Evolutionary conservation across 2,888 invertebrate species (phyloP).

Genomic region (Chloroclysta siterata): DNA sequence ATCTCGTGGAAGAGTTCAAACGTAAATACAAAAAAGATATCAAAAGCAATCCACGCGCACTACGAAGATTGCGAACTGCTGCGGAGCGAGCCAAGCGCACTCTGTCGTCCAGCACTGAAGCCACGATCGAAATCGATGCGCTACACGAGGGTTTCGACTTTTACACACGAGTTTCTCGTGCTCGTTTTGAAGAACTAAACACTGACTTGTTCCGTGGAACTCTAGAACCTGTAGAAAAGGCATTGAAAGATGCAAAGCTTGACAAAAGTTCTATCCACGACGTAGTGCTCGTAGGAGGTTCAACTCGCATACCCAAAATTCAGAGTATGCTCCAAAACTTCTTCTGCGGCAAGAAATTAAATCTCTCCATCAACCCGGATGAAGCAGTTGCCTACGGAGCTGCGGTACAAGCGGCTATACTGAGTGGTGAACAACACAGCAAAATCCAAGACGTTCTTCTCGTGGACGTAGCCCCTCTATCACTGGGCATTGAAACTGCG

Average conservation of each 20-base stretch:
- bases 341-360: conserved; percentile 90
- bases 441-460: conserved; percentile 88
- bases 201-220: conserved; percentile 90
- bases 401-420: conserved; percentile 89
- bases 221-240: conserved; percentile 91
- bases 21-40: conserved; percentile 89
- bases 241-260: conserved; percentile 91
- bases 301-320: conserved; percentile 92
- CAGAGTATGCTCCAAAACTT: conserved; percentile 90
- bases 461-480: conserved; percentile 86
- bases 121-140: conserved; percentile 90
- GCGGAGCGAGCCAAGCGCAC: conserved; percentile 92
- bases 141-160: conserved; percentile 89
- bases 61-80: conserved; percentile 89
- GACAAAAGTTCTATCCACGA: conserved; percentile 91
- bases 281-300: conserved; percentile 92
- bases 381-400: conserved; percentile 93
- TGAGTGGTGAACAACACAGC: conserved; percentile 90
- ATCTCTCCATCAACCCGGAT: conserved; percentile 91
- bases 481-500: conserved; percentile 91
- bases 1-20: conserved; percentile 89
- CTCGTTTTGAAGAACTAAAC: conserved; percentile 91
- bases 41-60: conserved; percentile 86
- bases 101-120: conserved; percentile 90
- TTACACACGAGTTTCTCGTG: conserved; percentile 89